phyloP scores from a whole-genome alignment of 2,888 invertebrate genomes.

The Sacculina carcini region DNA sequence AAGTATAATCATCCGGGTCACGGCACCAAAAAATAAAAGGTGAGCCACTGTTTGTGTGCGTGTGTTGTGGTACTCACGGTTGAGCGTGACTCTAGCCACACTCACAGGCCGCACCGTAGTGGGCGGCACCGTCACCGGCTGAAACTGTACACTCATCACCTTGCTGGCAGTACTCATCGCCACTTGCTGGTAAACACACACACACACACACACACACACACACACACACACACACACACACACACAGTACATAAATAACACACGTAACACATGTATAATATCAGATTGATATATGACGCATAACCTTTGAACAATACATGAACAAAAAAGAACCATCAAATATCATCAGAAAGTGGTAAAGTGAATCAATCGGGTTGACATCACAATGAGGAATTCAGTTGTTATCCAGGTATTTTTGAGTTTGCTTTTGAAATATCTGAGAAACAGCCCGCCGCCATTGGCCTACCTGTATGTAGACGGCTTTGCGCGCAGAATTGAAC shows the following conservation, averaged over 20 bases:
- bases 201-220: conserved; percentile 6
- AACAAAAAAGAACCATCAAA: too few species aligned
- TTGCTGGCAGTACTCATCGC: conserved; percentile 33
- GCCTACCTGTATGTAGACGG: conserved; percentile 34
- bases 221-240: conserved; percentile 1
- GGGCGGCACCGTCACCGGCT: conserved; percentile 35
- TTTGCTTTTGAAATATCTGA: too few species aligned
- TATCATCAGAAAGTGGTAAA: too few species aligned
- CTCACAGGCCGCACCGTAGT: conserved; percentile 31
- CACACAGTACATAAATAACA: not conserved
- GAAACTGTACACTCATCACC: conserved; percentile 37
- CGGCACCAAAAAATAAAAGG: too few species aligned
- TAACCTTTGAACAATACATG: too few species aligned
- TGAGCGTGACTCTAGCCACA: conserved; percentile 38
- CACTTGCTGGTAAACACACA: conserved; percentile 22
- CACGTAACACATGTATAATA: not conserved
- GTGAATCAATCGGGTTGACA: too few species aligned
- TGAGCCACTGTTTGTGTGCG: too few species aligned
- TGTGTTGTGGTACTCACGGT: conserved; percentile 31
- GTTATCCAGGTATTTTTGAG: too few species aligned
- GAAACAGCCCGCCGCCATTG: not conserved
- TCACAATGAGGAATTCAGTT: too few species aligned
- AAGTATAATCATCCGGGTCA: too few species aligned
- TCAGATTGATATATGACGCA: not conserved
- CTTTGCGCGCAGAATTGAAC: conserved; percentile 36